Evolutionary conservation across 1,140 invertebrate species (phyloP).

Genomic region (Bilobella aurantiaca): DNA sequence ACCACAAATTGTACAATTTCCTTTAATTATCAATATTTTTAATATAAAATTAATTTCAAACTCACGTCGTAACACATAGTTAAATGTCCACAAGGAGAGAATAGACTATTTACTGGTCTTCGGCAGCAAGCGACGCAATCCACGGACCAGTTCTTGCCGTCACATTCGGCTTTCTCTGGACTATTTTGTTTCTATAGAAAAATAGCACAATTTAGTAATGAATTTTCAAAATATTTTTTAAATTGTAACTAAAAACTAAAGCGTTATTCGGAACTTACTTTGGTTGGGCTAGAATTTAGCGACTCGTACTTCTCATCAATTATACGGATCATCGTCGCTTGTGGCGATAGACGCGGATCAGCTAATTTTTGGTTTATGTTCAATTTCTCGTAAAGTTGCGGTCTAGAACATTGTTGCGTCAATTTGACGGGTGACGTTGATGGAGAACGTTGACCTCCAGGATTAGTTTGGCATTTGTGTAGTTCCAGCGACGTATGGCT

Average conservation of each 20-base stretch:
- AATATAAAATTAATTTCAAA: too few relatives aligned
- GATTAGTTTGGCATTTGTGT: background rate
- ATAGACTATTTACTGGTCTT: conserved; percentile 76
- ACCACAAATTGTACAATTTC: too few relatives aligned
- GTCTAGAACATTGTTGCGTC: too few relatives aligned
- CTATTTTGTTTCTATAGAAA: background rate
- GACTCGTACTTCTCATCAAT: background rate
- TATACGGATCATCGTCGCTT: background rate
- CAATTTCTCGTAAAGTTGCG: background rate
- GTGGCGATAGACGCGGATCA: too few relatives aligned
- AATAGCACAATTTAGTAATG: background rate
- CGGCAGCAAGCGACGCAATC: conserved; percentile 94
- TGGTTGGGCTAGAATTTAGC: background rate
- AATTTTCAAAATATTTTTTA: background rate
- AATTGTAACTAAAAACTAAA: too few relatives aligned
- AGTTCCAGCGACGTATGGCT: too few relatives aligned
- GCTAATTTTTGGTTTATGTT: too few relatives aligned
- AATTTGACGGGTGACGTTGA: background rate
- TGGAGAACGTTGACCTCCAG: background rate
- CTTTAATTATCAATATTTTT: too few relatives aligned
- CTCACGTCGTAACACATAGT: background rate
- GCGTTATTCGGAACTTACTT: background rate
- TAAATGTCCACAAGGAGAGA: conserved; percentile 44
- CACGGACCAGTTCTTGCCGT: conserved; percentile 9
- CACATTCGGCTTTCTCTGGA: background rate